Evolutionary conservation across 2,113 vertebrate genomes (phyloP), one percentile per base, ranked within the genome.

Genomic region (Amphilophus citrinellus): DNA sequence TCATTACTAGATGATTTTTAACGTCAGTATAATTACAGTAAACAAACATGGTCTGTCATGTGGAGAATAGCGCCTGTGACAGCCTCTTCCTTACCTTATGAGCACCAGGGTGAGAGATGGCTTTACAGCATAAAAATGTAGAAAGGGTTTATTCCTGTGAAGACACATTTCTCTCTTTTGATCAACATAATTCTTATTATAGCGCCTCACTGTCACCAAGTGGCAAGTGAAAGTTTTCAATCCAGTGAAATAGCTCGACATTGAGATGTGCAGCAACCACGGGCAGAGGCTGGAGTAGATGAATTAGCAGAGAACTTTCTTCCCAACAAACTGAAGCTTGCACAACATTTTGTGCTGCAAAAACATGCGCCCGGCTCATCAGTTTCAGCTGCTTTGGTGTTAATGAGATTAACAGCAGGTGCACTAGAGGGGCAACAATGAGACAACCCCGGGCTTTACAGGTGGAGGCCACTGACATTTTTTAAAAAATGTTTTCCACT

Each of bases 21-120:
- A 47, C 78, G 80, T 80, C 76, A 79, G 58, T 20, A 1, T 89
- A 88, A 91, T 87, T 83, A 83, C 71, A 89, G 76, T 83, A 83
- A 87, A 86, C 80, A 90, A 88, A 87, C 83, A 44, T 68, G n/a
- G 77, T 84, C 77, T 9, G 32, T 85, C 75, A 76, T 58, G 58
- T n/a, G 8, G 58, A 84, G 62, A 82, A 84, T 32, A 83, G 20
- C 22, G 56, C 24, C 10, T 37, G 10, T n/a, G 58, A 37, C 71
- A 42, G 58, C 35, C 14, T 76, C 27, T 5, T 58, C 22, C 71
- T 58, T 20, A 39, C 59, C 27, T 57, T 7, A n/a, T 22, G 47
- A 47, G 2, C 42, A 13, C 4, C 20, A 3, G 7, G 20, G 53
- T 71, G 6, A 71, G 24, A 42, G 0, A 18, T 47, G 65, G 8